phyloP scores from a whole-genome alignment of 2,888 invertebrate species.

The Orthosia gothica region DNA sequence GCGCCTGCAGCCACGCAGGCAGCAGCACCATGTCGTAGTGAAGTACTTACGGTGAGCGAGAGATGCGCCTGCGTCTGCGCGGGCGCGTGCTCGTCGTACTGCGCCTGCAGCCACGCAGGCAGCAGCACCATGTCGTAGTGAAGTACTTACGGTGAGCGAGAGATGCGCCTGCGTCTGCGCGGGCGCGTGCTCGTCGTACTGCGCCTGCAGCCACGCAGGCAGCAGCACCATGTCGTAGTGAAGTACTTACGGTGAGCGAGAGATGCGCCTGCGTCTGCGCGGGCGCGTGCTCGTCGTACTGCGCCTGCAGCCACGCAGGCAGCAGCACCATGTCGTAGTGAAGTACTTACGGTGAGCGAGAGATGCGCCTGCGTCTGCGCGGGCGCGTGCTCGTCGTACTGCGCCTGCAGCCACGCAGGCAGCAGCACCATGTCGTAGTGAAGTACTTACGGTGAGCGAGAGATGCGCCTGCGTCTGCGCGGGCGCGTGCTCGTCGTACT shows the following conservation, averaged over 20 bases:
- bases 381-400: slow-evolving; percentile 96
- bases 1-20: slow-evolving; percentile 96
- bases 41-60: slow-evolving; percentile 72
- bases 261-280: slow-evolving; percentile 84
- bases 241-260: slow-evolving; percentile 72
- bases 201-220: slow-evolving; percentile 96
- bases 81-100: slow-evolving; percentile 96
- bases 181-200: slow-evolving; percentile 96
- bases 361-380: slow-evolving; percentile 84
- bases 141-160: slow-evolving; percentile 72
- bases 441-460: slow-evolving; percentile 72
- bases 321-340: slow-evolving; percentile 89
- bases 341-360: slow-evolving; percentile 72
- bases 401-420: slow-evolving; percentile 96
- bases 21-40: slow-evolving; percentile 89
- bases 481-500: slow-evolving; percentile 96
- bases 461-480: slow-evolving; percentile 84
- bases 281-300: slow-evolving; percentile 96
- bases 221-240: slow-evolving; percentile 89
- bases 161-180: slow-evolving; percentile 84
- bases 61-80: slow-evolving; percentile 84
- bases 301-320: slow-evolving; percentile 96
- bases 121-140: slow-evolving; percentile 89
- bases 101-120: slow-evolving; percentile 96
- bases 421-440: slow-evolving; percentile 89